These are phyloP conservation scores for Salpingus planirostris DNA, from an alignment of 2,888 invertebrate species.

Conservation along the genomic window DNA sequence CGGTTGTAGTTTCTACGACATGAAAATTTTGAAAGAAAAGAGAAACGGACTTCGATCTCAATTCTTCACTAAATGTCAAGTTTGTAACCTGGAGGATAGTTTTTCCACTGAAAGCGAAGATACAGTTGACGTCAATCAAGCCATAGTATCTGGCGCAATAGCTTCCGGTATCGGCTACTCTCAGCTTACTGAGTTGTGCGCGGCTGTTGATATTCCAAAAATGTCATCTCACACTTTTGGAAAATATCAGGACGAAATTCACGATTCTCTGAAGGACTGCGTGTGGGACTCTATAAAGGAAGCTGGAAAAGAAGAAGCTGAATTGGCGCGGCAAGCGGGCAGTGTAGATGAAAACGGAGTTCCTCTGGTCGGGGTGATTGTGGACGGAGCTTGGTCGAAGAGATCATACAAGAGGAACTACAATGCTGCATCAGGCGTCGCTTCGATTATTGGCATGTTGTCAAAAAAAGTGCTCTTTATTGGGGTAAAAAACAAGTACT, in stretches of 20 bases:
- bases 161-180: background rate
- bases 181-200: conserved; percentile 2
- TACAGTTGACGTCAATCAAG: background rate
- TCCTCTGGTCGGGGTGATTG: conserved; percentile 16
- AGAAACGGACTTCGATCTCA: background rate
- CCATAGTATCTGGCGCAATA: background rate
- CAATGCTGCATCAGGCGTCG: conserved; percentile 6
- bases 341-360: conserved; percentile 14
- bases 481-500: conserved; percentile 15
- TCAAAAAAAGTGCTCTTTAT: conserved; percentile 14
- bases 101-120: background rate
- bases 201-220: conserved; percentile 5
- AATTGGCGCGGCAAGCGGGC: conserved; percentile 12
- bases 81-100: background rate
- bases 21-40: background rate
- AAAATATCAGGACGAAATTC: background rate
- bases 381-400: conserved; percentile 20
- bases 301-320: conserved; percentile 3
- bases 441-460: conserved; percentile 7
- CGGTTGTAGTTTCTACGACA: background rate
- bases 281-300: conserved; percentile 3
- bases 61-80: background rate
- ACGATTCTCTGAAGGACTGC: conserved; percentile 4
- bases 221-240: background rate
- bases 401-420: conserved; percentile 13